phyloP scores from a whole-genome alignment of 2,113 vertebrate genomes.

The Triplophysa rosa region DNA sequence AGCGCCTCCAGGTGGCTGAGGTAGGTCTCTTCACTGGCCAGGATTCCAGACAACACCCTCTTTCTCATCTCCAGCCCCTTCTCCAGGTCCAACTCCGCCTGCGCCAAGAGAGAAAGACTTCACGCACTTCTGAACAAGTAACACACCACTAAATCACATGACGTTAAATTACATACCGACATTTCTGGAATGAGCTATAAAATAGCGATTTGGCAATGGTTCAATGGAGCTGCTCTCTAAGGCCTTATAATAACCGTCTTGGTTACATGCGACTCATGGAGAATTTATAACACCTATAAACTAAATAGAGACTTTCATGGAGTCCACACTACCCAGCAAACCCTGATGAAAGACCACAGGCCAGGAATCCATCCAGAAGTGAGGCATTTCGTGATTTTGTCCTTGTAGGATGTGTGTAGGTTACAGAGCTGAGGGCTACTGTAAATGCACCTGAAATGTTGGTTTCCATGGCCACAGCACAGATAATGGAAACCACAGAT shows the following conservation, averaged over 20 bases:
- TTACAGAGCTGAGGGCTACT: slow-evolving; percentile 6
- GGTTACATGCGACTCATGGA: slow-evolving; percentile 16
- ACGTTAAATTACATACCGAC: slow-evolving; percentile 27
- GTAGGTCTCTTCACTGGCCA: slow-evolving; percentile 95
- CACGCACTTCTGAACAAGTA: not conserved
- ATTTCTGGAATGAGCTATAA: slow-evolving; percentile 22
- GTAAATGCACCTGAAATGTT: slow-evolving; percentile 52
- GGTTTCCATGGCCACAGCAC: slow-evolving; percentile 63
- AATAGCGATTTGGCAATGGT: slow-evolving; percentile 20
- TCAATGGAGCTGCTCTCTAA: slow-evolving; percentile 22
- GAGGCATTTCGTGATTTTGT: slow-evolving; percentile 36
- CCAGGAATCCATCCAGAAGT: not conserved
- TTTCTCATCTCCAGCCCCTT: slow-evolving; percentile 98
- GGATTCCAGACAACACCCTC: slow-evolving; percentile 95
- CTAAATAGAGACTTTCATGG: slow-evolving; percentile 22
- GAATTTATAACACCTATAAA: slow-evolving; percentile 21
- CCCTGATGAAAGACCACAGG: not conserved
- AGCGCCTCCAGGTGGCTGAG: slow-evolving; percentile 95
- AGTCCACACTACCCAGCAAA: not conserved
- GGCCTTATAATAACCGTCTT: slow-evolving; percentile 26
- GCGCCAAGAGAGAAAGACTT: slow-evolving; percentile 34
- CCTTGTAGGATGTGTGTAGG: slow-evolving; percentile 34
- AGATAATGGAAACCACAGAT: slow-evolving; percentile 51
- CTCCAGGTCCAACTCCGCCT: slow-evolving; percentile 94
- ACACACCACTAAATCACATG: slow-evolving; percentile 14